A percentile compares a stretch with the other conserved stretches of the same genome.
phyloP scores from a whole-genome alignment of 2,113 vertebrate genomes.

The Lophochroa leadbeateri region DNA sequence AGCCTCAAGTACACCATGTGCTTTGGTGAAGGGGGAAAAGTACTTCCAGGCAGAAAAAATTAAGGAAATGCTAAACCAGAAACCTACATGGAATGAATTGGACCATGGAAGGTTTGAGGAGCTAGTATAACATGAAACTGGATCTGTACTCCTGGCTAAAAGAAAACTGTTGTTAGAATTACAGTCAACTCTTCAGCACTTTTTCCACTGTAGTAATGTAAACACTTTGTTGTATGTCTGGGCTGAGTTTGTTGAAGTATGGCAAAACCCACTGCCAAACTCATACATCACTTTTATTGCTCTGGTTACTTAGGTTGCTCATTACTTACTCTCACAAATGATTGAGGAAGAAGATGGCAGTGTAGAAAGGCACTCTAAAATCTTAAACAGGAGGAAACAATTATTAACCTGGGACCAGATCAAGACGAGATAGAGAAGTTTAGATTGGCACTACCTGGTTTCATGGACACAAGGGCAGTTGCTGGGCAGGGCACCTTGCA shows the following conservation, averaged over 20 bases:
- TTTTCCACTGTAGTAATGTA: constrained; percentile 23
- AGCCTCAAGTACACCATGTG: accelerated
- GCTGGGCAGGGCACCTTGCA: not conserved
- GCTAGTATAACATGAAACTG: not conserved
- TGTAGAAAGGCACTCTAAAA: not conserved
- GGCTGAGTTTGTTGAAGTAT: constrained; percentile 12
- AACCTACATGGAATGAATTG: not conserved
- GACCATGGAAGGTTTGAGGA: not conserved
- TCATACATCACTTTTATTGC: constrained; percentile 26
- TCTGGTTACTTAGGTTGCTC: not conserved
- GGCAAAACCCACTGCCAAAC: not conserved
- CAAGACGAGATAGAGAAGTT: not conserved
- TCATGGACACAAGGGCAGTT: not conserved
- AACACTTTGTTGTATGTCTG: constrained; percentile 34
- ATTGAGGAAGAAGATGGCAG: constrained; percentile 38
- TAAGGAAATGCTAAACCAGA: not conserved
- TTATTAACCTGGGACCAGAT: constrained; percentile 39
- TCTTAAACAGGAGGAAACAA: constrained; percentile 5
- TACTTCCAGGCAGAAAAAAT: not conserved
- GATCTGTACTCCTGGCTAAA: not conserved
- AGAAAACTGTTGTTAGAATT: constrained; percentile 5
- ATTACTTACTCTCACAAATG: constrained; percentile 3
- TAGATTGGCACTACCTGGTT: not conserved
- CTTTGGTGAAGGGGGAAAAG: not conserved
- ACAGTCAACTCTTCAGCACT: not conserved